A percentile compares a stretch with the other conserved stretches of the same genome.
phyloP scores from a whole-genome alignment of 2,113 vertebrate species.

The Corapipo altera region DNA sequence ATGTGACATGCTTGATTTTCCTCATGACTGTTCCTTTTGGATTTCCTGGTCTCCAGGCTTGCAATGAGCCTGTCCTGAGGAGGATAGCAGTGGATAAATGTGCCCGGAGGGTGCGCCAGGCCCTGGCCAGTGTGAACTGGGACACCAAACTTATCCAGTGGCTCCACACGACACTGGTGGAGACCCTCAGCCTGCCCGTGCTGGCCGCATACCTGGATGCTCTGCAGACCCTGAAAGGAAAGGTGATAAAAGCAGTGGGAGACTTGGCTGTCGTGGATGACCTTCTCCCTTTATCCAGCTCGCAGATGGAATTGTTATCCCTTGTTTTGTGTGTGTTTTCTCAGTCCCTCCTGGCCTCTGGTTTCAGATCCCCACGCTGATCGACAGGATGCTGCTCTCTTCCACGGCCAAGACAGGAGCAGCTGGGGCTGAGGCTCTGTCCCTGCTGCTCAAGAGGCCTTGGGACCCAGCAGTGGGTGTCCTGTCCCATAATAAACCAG shows the following conservation, averaged over 20 bases:
- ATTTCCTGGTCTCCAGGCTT: constrained; percentile 70
- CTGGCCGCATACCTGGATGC: constrained; percentile 95
- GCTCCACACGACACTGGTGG: constrained; percentile 92
- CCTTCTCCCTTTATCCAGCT: fast-evolving
- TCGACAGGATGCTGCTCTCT: constrained; percentile 93
- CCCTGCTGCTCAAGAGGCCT: constrained; percentile 91
- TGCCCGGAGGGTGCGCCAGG: constrained; percentile 90
- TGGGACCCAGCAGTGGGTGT: constrained; percentile 98
- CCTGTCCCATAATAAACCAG: constrained; percentile 96
- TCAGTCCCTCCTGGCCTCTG: not conserved
- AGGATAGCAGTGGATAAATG: constrained; percentile 95
- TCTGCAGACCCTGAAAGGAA: constrained; percentile 96
- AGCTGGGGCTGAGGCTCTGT: constrained; percentile 90
- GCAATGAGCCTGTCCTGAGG: constrained; percentile 91
- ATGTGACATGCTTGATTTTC: fast-evolving
- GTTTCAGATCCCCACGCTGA: constrained; percentile 88
- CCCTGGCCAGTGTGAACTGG: constrained; percentile 92
- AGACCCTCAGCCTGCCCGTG: constrained; percentile 92
- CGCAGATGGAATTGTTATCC: fast-evolving
- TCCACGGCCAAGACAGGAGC: constrained; percentile 87
- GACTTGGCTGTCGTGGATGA: fast-evolving
- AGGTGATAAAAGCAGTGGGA: constrained; percentile 70
- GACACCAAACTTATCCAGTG: constrained; percentile 95
- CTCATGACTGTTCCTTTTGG: not conserved
- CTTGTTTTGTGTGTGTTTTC: fast-evolving